Conservation (phyloP, 2,888 invertebrate species). For the Apantesis nais region DNA sequence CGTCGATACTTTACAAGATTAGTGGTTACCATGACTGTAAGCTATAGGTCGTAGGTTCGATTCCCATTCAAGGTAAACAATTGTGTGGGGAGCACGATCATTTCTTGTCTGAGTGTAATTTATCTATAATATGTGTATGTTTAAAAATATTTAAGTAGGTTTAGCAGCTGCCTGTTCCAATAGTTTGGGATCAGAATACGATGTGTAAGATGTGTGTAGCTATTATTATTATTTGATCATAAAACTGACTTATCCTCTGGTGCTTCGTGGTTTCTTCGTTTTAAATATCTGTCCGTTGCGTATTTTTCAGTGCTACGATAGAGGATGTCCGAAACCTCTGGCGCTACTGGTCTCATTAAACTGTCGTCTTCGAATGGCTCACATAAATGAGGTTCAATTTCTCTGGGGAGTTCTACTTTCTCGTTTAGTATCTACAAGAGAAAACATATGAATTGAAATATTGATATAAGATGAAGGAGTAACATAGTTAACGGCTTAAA, state of each 20-base stretch:
- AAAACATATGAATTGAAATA: background rate
- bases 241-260: constrained; percentile 82
- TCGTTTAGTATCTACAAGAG: constrained; percentile 59
- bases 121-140: no score
- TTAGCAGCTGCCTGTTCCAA: no score
- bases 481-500: background rate
- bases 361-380: constrained; percentile 57
- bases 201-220: no score
- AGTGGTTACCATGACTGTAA: background rate
- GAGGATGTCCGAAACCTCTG: constrained; percentile 71
- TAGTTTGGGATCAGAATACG: no score
- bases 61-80: background rate
- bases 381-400: constrained; percentile 56
- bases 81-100: background rate
- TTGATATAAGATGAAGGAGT: background rate
- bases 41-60: background rate
- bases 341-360: constrained; percentile 83
- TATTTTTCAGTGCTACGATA: constrained; percentile 80
- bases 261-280: constrained; percentile 74
- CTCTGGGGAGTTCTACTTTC: constrained; percentile 53
- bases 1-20: background rate
- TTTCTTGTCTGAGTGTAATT: background rate
- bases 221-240: background rate
- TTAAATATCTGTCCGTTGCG: constrained; percentile 78
- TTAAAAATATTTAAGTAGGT: no score